Evolutionary conservation across 2,797 vertebrate genomes (phyloP), one percentile per base, ranked within the genome.

Genomic region (Takifugu rubripes): DNA sequence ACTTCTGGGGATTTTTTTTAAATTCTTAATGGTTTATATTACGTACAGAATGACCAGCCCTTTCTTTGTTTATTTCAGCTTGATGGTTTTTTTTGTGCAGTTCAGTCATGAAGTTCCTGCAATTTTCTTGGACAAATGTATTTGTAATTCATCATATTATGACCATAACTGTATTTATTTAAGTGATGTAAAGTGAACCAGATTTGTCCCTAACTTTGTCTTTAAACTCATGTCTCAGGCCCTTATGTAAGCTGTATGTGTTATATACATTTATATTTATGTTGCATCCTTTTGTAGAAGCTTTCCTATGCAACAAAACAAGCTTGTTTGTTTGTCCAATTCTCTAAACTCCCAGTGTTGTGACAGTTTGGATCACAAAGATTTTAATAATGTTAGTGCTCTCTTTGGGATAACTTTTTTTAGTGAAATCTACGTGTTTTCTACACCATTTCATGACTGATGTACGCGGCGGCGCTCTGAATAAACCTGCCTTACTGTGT

Each of bases 231-330:
- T 87, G 77, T 81, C 90, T 92, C 90, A 90, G 90, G 88, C 89
- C 83, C 70, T 65, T 46, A 25, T 61, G 50, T 79, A 76, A 77
- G 80, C 81, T 85, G 64, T 75, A 61, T 75, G 54, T 79, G 78
- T 86, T 71, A 65, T 21, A 56, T 72, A 75, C 71, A 85, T 84
- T 81, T 78, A 14, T 40, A 40, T 40, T 84, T 86, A 78, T 79
- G 61, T 85, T 81, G 59, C 65, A 40, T 69, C 56, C 59, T 87
- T 90, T 84, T 84, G 67, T 90, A 91, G 86, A 85, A 26, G 62
- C 88, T 88, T 90, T 91, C 36, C 90, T 93, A 92, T 93, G 91
- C 89, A 92, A 90, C 64, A 56, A 64, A 82, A 83, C 59, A 77
- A 76, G 72, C 74, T 75, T 42, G 78, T 84, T 81, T 81, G 26